Conservation (phyloP, 2,797 vertebrate genomes). For the Synaphobranchus kaupii region DNA sequence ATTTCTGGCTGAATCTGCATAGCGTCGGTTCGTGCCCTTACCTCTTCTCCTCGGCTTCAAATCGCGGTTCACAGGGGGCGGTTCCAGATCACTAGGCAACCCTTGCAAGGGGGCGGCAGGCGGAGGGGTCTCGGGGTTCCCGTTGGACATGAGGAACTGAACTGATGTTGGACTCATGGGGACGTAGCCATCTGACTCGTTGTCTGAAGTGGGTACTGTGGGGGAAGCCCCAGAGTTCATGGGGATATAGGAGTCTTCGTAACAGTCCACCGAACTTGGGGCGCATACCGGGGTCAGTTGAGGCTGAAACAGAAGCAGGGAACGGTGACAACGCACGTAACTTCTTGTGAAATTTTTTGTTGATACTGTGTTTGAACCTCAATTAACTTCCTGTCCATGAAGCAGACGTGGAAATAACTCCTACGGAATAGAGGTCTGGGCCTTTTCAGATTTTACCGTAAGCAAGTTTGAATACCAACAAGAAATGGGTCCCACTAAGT, state of each 20-base stretch:
- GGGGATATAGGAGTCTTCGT: conserved; percentile 86
- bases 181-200: conserved; percentile 84
- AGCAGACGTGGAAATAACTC: neutral
- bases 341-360: neutral
- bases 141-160: conserved; percentile 57
- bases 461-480: neutral
- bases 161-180: conserved; percentile 85
- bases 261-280: conserved; percentile 52
- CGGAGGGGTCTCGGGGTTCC: conserved; percentile 51
- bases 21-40: conserved; percentile 61
- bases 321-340: neutral
- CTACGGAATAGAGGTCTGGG: no score
- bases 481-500: neutral
- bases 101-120: conserved; percentile 61
- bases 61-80: conserved; percentile 91
- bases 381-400: neutral
- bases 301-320: conserved; percentile 65
- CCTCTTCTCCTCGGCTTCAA: conserved; percentile 91
- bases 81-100: conserved; percentile 76
- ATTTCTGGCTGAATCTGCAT: neutral
- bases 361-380: neutral
- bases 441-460: neutral
- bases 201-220: conserved; percentile 50
- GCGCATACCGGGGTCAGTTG: conserved; percentile 66
- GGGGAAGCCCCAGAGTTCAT: conserved; percentile 81